Percentiles rank a stretch among this genome's conserved stretches.
These are phyloP conservation scores for Ceyx margarethae DNA, from an alignment of 2,113 vertebrate genomes.

Conservation along the genomic window DNA sequence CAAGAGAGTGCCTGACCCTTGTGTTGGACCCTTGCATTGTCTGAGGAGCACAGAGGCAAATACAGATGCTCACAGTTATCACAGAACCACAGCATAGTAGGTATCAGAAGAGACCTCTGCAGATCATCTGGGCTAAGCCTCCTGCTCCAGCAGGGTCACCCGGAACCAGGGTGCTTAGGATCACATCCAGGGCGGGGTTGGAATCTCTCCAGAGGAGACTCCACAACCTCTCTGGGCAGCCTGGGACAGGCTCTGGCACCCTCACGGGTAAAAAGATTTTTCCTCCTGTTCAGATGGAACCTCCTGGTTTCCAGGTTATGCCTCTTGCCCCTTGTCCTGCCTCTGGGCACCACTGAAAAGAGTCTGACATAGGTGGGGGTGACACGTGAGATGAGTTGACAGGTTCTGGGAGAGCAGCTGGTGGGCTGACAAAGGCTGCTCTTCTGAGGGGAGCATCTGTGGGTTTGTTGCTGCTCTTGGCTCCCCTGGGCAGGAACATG, in stretches of 20 bases:
- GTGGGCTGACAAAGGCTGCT: neutral
- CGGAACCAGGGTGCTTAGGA: neutral
- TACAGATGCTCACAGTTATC: neutral
- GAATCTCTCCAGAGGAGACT: neutral
- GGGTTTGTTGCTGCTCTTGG: neutral
- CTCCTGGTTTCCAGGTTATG: neutral
- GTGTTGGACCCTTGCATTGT: neutral
- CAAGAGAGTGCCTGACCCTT: neutral
- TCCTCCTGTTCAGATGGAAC: neutral
- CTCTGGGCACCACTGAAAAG: neutral
- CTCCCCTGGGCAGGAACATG: neutral
- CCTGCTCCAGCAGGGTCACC: neutral
- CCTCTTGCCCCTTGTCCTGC: neutral
- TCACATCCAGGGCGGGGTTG: neutral
- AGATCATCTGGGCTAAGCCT: neutral
- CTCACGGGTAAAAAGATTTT: neutral
- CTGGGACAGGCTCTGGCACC: neutral
- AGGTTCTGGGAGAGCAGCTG: neutral
- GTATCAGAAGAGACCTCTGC: neutral
- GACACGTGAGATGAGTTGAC: neutral
- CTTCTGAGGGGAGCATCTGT: accelerated
- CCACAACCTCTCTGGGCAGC: neutral
- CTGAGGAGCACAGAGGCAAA: neutral
- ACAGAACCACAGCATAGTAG: neutral
- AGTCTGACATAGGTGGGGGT: neutral